Base-by-base conservation (phyloP, 2,797 vertebrate genomes). In the Tolypeutes matacus region DNA sequence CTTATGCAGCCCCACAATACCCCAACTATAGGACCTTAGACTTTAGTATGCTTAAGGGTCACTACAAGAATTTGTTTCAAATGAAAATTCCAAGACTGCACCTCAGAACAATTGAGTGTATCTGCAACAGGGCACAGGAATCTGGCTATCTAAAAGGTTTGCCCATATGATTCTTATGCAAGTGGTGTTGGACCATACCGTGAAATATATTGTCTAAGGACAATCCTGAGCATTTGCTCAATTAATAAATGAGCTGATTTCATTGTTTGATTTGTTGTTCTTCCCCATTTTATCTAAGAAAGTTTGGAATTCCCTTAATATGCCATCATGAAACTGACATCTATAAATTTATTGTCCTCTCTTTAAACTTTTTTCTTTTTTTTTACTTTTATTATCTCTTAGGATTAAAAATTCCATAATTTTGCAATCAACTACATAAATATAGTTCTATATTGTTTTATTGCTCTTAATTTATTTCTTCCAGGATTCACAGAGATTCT, bases 391-490 rank as follows among this genome's bases (percentile, higher is more conserved):
- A 65, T 73, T 82, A 83, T 8, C n/a, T 78, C 18, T 46, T 78
- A 69, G 23, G 8, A 83, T 73, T 60, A 83, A 31, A 95, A 60
- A 85, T 92, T 89, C 76, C 10, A n/a, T 69, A 93, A 75, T 8
- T 87, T 96, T 51, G 92, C 21, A 73, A 34, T 89, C 39, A 76
- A 18, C 17, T 53, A 27, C 65, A 80, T 65, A 23, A 67, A 9
- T 58, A 81, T 13, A 77, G 36, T 46, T 88, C n/a, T 25, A 23
- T 82, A 36, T 83, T 95, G 64, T 34, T 94, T 62, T 88, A 46
- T 67, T 93, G 42, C 4, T 49, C 39, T 89, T 94, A 23, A 64
- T 82, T 84, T 89, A 94, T 82, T 93, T 95, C 49, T 82, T 88
- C 60, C 4, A 96, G 31, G 42, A 72, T 31, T 92, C 65, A 90